A percentile compares a stretch with the other conserved stretches of the same genome.
Conservation (phyloP, 2,797 vertebrate genomes). For the Alouatta caraya region DNA sequence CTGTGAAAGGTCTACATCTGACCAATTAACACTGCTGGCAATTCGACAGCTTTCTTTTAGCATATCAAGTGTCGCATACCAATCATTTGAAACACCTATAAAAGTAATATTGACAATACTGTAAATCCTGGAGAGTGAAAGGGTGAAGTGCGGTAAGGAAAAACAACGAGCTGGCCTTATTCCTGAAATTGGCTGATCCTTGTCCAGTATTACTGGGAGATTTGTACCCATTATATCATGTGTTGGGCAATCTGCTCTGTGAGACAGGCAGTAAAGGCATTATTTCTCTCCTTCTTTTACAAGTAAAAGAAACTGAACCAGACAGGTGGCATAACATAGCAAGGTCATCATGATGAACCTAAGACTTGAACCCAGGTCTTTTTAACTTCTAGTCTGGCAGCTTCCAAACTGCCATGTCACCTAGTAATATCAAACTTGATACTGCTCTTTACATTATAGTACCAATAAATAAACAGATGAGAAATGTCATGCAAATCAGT, state of each 20-base stretch:
- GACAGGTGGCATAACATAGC: not conserved
- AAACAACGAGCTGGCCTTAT: not conserved
- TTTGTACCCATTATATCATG: not conserved
- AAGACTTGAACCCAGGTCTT: conserved; percentile 9
- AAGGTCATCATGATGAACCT: not conserved
- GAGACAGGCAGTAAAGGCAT: not conserved
- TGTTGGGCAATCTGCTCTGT: not conserved
- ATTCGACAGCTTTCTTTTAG: conserved; percentile 96
- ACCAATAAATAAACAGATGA: not conserved
- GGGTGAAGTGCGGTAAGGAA: not conserved
- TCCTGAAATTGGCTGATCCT: not conserved
- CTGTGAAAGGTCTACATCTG: conserved; percentile 95
- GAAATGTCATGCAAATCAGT: not conserved
- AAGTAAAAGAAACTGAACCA: not conserved
- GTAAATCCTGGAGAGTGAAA: conserved; percentile 9
- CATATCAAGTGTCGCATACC: conserved; percentile 95
- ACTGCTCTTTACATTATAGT: not conserved
- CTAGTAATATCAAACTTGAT: conserved; percentile 10
- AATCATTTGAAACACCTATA: conserved; percentile 91
- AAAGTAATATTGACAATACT: conserved; percentile 65
- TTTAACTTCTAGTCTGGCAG: not conserved
- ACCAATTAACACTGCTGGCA: conserved; percentile 96
- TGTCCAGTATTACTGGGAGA: conserved; percentile 29
- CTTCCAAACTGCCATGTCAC: not conserved
- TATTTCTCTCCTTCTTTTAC: not conserved